A percentile compares a stretch with the other conserved stretches of the same genome.
phyloP scores from a whole-genome alignment of 2,888 invertebrate species.

The Argyresthia goedartella region DNA sequence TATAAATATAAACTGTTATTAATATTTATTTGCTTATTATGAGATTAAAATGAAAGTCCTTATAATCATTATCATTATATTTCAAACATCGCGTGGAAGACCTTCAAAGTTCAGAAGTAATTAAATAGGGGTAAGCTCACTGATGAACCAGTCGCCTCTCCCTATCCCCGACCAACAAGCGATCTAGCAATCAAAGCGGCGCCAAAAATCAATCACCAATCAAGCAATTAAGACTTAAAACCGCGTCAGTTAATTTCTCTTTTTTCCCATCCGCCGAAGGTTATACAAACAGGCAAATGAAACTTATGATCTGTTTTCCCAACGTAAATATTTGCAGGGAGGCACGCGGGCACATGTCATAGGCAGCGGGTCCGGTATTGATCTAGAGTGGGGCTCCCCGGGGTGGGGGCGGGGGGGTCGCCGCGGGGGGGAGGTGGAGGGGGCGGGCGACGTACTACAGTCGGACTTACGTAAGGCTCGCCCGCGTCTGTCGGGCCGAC shows the following conservation, averaged over 20 bases:
- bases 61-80: too few species aligned
- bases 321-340: slow-evolving; percentile 67
- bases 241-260: slow-evolving; percentile 29
- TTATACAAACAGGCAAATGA: slow-evolving; percentile 40
- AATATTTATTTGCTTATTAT: too few species aligned
- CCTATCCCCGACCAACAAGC: too few species aligned
- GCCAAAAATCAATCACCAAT: neutral
- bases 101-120: too few species aligned
- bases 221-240: slow-evolving; percentile 16
- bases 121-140: too few species aligned
- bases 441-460: slow-evolving; percentile 36
- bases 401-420: slow-evolving; percentile 11
- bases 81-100: too few species aligned
- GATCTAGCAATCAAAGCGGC: too few species aligned
- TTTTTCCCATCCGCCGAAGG: slow-evolving; percentile 17
- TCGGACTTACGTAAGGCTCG: slow-evolving; percentile 58
- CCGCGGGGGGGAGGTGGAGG: slow-evolving; percentile 18
- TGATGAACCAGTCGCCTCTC: too few species aligned
- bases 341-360: slow-evolving; percentile 66
- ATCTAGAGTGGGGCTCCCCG: slow-evolving; percentile 44
- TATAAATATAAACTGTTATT: too few species aligned
- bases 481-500: slow-evolving; percentile 61
- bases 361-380: slow-evolving; percentile 67
- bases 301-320: slow-evolving; percentile 65
- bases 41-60: too few species aligned